Evolutionary conservation across 1,140 invertebrate species (phyloP), one percentile per base, ranked within the genome.

Genomic region (Dendrolimus punctatus): DNA sequence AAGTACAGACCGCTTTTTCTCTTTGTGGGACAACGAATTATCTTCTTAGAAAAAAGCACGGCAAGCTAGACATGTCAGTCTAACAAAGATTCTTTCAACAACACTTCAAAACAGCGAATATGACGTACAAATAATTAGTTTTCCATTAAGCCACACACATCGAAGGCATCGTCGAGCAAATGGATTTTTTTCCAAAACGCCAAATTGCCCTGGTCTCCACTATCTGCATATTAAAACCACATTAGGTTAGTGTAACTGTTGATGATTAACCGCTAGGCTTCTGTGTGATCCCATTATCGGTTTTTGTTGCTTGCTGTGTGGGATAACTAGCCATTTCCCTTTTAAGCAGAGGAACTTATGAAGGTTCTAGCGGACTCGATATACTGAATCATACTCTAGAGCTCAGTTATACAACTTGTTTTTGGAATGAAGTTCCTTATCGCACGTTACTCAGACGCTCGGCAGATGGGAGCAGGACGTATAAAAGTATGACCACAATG

Each of bases 121-220:
- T 23, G 23, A 23, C 23, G 23, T 58, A 64, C 66, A 68, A 73
- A 79, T 77, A 80, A 81, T 81, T 81, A 78, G 71, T 73, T 64
- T 64, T 57, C 42, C 71, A 69, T 76, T 70, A 73, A 72, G 70
- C 71, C 75, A 75, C 76, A 76, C 74, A 73, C 74, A 66, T 67
- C 66, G 75, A 55, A 47, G 10, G 41, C 39, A 42, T 42, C 49
- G 40, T 37, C 56, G 68, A 66, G 62, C 66, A 74, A 80, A 78
- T 72, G 62, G 58, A 55, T 62, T 78, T 80, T 79, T 79, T 71
- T 41, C 42, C 50, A 58, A 64, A 53, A 63, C 57, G 53, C 70
- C 68, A 78, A 78, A 80, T 75, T 78, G 68, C 59, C 57, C 60
- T 46, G 54, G 69, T 68, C 63, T 66, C 51, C 70, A 67, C 60